A percentile compares a stretch with the other conserved stretches of the same genome.
These are phyloP conservation scores for Arrhopalites spinosus DNA, from an alignment of 2,888 invertebrate genomes.

Conservation along the genomic window DNA sequence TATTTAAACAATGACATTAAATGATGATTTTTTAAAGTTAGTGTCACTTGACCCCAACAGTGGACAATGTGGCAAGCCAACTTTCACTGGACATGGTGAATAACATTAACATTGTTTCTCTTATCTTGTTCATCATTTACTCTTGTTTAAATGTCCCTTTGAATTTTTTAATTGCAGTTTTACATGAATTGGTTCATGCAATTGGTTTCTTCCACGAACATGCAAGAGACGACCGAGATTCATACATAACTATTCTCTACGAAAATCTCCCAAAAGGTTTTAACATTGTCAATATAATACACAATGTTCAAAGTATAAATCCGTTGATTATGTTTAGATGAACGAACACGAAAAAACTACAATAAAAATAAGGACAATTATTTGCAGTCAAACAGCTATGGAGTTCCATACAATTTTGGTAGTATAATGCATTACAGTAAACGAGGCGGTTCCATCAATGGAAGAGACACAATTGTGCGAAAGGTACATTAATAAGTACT, in stretches of 20 bases:
- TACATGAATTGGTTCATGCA: conserved; percentile 50
- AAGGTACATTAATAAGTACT: conserved; percentile 36
- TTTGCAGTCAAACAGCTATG: conserved; percentile 39
- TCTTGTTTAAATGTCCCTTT: too few species aligned
- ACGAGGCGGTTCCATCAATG: conserved; percentile 46
- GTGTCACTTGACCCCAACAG: conserved; percentile 49
- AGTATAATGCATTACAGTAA: conserved; percentile 51
- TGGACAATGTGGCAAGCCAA: conserved; percentile 46
- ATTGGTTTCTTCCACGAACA: conserved; percentile 54
- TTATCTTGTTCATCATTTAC: too few species aligned
- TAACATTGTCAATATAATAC: not conserved
- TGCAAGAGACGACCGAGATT: conserved; percentile 49
- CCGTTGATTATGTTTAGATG: conserved; percentile 31
- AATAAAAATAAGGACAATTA: conserved; percentile 47
- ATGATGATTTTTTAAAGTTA: conserved; percentile 32
- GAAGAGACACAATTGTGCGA: conserved; percentile 44
- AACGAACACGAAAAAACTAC: conserved; percentile 46
- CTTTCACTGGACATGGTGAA: conserved; percentile 51
- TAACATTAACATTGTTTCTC: too few species aligned
- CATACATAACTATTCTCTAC: conserved; percentile 48
- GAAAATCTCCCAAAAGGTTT: conserved; percentile 40
- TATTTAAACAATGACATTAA: conserved; percentile 3
- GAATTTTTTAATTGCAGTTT: conserved; percentile 50
- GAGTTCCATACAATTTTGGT: conserved; percentile 52
- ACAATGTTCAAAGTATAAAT: not conserved